Evolutionary conservation across 2,797 vertebrate genomes (phyloP).

Genomic region (Poecilia wingei): DNA sequence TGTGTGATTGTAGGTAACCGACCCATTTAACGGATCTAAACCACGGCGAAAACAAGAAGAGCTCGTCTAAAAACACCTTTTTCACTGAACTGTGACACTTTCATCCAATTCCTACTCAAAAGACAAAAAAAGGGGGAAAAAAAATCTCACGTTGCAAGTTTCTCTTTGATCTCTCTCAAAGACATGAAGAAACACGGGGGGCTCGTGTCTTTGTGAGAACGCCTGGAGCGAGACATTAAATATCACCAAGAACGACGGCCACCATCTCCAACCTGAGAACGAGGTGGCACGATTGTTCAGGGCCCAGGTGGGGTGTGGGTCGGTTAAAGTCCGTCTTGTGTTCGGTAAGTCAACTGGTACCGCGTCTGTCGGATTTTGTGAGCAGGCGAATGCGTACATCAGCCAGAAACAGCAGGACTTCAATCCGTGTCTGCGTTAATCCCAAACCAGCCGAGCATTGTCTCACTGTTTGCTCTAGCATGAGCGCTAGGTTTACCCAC

Average conservation of each 20-base stretch:
- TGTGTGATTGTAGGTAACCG: not conserved
- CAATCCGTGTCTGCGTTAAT: slow-evolving; percentile 46
- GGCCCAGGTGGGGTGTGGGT: not conserved
- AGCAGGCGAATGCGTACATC: slow-evolving; percentile 23
- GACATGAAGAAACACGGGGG: not conserved
- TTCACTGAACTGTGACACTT: too few species aligned
- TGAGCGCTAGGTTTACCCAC: slow-evolving; percentile 53
- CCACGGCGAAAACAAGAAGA: too few species aligned
- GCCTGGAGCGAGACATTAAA: slow-evolving; percentile 1
- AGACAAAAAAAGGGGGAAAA: not conserved
- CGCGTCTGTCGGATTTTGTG: slow-evolving; percentile 16
- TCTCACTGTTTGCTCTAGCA: slow-evolving; percentile 67
- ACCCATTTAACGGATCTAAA: not conserved
- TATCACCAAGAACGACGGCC: not conserved
- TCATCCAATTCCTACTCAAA: not conserved
- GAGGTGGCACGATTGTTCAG: not conserved
- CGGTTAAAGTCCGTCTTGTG: not conserved
- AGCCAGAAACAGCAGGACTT: slow-evolving; percentile 49
- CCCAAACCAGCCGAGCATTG: slow-evolving; percentile 63
- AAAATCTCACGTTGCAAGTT: not conserved
- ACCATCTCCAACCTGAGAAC: not conserved
- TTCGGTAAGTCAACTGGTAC: not conserved
- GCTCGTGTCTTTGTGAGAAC: not conserved
- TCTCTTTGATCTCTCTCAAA: slow-evolving; percentile 5
- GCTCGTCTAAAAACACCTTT: not conserved